Percentiles rank a stretch among this genome's conserved stretches.
Evolutionary conservation across 1,140 invertebrate species (phyloP).

Genomic region (Geopemphigus sp.): DNA sequence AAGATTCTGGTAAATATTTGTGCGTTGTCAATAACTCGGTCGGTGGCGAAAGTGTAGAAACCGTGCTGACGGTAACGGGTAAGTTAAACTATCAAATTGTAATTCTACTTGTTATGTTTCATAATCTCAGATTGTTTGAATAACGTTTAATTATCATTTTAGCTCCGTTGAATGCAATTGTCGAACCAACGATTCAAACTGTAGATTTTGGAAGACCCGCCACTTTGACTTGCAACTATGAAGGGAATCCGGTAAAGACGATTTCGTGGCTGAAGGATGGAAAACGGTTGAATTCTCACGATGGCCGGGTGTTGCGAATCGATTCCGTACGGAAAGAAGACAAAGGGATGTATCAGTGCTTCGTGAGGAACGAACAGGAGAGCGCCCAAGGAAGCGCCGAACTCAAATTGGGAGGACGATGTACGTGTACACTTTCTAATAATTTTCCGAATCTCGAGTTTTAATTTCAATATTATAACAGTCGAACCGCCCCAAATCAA

Average conservation of each 20-base stretch:
- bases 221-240: constrained; percentile 82
- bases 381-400: constrained; percentile 89
- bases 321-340: constrained; percentile 90
- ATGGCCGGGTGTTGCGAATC: constrained; percentile 75
- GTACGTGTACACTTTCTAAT: constrained; percentile 58
- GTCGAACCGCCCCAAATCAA: constrained; percentile 85
- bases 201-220: constrained; percentile 90
- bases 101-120: not conserved
- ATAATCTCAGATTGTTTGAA: not conserved
- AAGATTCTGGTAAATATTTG: constrained; percentile 89
- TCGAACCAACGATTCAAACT: constrained; percentile 86
- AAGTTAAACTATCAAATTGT: constrained; percentile 51
- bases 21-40: constrained; percentile 93
- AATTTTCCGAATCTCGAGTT: not conserved
- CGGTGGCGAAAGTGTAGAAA: constrained; percentile 87
- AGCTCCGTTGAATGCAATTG: constrained; percentile 80
- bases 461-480: constrained; percentile 55
- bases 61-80: constrained; percentile 85
- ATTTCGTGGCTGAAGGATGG: constrained; percentile 92
- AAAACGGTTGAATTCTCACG: constrained; percentile 71
- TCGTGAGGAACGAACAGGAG: constrained; percentile 90
- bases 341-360: constrained; percentile 97
- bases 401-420: constrained; percentile 87
- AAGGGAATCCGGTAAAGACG: constrained; percentile 84
- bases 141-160: constrained; percentile 49